Percentiles rank a stretch among this genome's conserved stretches.
phyloP scores from a whole-genome alignment of 2,888 invertebrate genomes.

The Brachylomia viminalis region DNA sequence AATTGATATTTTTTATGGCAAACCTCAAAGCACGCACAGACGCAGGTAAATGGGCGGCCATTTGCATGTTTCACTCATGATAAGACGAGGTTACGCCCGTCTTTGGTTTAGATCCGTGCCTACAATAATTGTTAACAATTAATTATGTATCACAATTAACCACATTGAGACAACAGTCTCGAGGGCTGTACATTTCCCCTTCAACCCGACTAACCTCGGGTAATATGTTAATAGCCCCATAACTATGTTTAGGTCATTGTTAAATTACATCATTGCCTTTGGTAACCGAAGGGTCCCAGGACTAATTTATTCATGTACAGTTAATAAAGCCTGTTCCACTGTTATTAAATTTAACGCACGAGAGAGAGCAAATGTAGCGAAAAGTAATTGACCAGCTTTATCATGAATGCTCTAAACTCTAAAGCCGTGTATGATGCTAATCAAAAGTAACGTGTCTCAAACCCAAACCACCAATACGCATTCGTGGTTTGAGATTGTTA shows the following conservation, averaged over 20 bases:
- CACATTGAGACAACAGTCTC: not conserved
- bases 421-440: too few species aligned
- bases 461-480: too few species aligned
- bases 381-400: not conserved
- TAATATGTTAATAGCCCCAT: not conserved
- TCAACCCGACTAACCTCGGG: not conserved
- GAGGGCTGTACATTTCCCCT: too few species aligned
- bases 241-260: conserved; percentile 7
- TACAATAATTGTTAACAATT: not conserved
- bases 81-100: too few species aligned
- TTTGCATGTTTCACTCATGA: too few species aligned
- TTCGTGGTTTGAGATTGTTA: too few species aligned
- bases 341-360: not conserved
- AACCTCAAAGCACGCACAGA: too few species aligned
- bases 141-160: not conserved
- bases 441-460: not conserved
- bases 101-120: too few species aligned
- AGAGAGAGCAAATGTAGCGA: not conserved
- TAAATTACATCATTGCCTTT: conserved; percentile 13
- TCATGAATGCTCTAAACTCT: not conserved
- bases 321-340: not conserved
- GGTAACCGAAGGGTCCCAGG: not conserved
- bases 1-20: too few species aligned
- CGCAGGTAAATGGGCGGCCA: too few species aligned
- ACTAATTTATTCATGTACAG: not conserved